Conservation (phyloP, 2,888 invertebrate genomes). For the Leptopilina drosophilae region DNA sequence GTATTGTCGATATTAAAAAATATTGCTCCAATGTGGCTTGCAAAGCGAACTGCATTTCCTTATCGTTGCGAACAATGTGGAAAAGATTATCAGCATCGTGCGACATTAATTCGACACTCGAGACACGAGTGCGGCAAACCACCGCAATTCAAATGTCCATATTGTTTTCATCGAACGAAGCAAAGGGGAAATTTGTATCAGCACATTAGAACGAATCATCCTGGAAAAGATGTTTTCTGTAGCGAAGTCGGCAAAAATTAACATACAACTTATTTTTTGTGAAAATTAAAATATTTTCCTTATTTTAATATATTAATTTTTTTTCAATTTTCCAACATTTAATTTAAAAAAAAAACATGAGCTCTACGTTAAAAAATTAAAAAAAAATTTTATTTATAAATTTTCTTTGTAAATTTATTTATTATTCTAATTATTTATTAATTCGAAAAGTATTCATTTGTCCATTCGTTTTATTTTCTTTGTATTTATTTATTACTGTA, state of each 20-base stretch:
- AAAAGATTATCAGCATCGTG: conserved; percentile 64
- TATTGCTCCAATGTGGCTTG: conserved; percentile 58
- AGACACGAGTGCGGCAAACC: conserved; percentile 86
- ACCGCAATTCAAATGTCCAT: conserved; percentile 85
- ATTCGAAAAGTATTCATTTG: too few species aligned
- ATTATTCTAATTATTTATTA: too few species aligned
- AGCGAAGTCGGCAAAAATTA: conserved; percentile 35
- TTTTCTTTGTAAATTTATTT: too few species aligned
- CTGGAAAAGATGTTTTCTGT: conserved; percentile 63
- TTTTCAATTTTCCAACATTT: too few species aligned
- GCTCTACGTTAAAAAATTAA: too few species aligned
- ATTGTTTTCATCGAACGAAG: conserved; percentile 83
- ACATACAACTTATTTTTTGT: not conserved
- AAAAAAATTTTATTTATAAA: too few species aligned
- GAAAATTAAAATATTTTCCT: too few species aligned
- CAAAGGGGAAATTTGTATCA: conserved; percentile 65
- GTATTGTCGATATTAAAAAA: conserved; percentile 46
- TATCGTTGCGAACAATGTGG: conserved; percentile 66
- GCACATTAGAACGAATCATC: conserved; percentile 66
- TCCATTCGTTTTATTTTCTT: too few species aligned
- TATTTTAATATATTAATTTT: too few species aligned
- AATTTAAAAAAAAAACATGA: too few species aligned
- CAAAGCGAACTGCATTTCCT: conserved; percentile 60
- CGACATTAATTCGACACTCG: conserved; percentile 80
- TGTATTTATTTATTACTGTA: too few species aligned